Base-by-base conservation (phyloP, 2,888 invertebrate genomes). In the Drosophila eohydei region DNA sequence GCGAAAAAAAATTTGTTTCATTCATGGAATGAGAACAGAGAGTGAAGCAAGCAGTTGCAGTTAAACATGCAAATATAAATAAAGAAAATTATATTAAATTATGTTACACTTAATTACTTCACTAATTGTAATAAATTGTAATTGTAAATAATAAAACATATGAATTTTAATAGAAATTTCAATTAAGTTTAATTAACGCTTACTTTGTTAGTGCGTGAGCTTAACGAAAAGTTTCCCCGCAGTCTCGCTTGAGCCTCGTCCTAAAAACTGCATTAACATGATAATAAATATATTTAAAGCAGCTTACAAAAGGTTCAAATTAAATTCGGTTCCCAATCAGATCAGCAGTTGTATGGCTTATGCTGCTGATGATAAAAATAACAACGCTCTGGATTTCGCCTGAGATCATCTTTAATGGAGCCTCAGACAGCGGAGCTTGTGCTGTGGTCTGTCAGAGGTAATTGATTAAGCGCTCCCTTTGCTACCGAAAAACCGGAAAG, bases 381-480 rank as follows among this genome's bases (percentile, higher is more conserved):
- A n/a, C 0, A 28, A 40, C 12, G 14, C 63, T 54, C 41, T 21
- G 21, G 21, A 21, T 21, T 21, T 21, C 16, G 2, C 36, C 38
- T 9, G 54, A 28, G 30, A 32, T 21, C 16, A 43, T 16, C 43
- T 65, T 57, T 55, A 64, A 72, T 78, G 63, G 64, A 34, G 51
- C 44, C 61, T 65, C 61, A 44, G 57, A 67, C 73, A 73, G 63
- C 64, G 78, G 78, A 32, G 40, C 54, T 11, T 4, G 11, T 32
- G 32, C 5, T 30, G 21, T 4, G 14, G 16, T 52, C 62, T 63
- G 68, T 59, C 74, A 57, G 65, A 28, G 57, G 59, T 79, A 78
- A 79, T 78, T 79, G 78, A 78, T 78, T 79, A 79, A 38, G 67
- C 70, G 64, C 66, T 55, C 62, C 73, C 34, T 36, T 34, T 4